Conservation (phyloP, 2,113 vertebrate species). For the Psophia crepitans region DNA sequence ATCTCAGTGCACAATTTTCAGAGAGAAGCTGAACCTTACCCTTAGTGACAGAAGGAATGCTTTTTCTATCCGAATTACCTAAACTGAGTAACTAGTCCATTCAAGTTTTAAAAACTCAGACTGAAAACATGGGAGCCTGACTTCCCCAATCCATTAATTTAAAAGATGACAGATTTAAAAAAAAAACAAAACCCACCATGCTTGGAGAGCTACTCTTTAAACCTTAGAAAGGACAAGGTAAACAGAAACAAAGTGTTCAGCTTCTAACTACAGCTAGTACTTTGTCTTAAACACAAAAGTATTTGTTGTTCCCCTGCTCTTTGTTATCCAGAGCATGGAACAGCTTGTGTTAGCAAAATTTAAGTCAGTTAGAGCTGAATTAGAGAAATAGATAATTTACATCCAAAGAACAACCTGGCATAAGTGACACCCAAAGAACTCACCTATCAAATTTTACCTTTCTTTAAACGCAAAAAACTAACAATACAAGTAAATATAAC, state of each 20-base stretch:
- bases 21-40: not conserved
- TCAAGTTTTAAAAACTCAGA: not conserved
- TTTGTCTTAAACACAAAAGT: not conserved
- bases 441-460: not conserved
- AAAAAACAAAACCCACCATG: not conserved
- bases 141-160: not conserved
- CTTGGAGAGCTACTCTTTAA: not conserved
- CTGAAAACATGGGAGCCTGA: not conserved
- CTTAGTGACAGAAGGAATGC: slow-evolving; percentile 9
- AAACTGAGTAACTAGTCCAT: not conserved
- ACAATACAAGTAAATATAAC: not conserved
- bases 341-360: not conserved
- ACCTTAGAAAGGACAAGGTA: not conserved
- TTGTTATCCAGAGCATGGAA: not conserved
- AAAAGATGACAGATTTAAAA: rapidly evolving
- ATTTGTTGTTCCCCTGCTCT: not conserved
- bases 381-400: not conserved
- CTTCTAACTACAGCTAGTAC: not conserved
- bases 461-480: not conserved
- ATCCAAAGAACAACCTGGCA: rapidly evolving
- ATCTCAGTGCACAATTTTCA: not conserved
- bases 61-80: not conserved
- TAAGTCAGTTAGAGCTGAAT: not conserved
- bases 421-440: not conserved
- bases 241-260: not conserved